phyloP scores from a whole-genome alignment of 2,797 vertebrate species.

The Ambastaia sidthimunki region DNA sequence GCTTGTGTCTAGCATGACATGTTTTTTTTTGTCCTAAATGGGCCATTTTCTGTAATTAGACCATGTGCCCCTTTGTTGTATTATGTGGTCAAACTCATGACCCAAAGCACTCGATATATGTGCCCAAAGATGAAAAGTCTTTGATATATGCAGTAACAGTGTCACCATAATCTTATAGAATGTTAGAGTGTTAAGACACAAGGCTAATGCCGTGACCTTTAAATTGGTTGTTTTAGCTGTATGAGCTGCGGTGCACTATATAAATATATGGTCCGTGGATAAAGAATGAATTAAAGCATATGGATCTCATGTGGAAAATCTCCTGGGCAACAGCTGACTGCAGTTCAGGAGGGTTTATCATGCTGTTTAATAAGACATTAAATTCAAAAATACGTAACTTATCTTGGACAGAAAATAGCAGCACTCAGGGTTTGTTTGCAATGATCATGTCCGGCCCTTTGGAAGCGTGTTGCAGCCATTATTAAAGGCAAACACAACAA shows the following conservation, averaged over 20 bases:
- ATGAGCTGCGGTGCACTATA: slow-evolving; percentile 25
- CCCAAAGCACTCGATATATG: slow-evolving; percentile 32
- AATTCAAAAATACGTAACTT: slow-evolving; percentile 52
- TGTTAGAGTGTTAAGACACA: slow-evolving; percentile 16
- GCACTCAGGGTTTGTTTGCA: slow-evolving; percentile 64
- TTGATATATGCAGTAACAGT: slow-evolving; percentile 29
- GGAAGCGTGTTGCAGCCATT: slow-evolving; percentile 73
- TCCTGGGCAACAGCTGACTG: slow-evolving; percentile 5
- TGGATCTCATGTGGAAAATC: slow-evolving; percentile 34
- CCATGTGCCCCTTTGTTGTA: slow-evolving; percentile 53
- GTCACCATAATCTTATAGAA: slow-evolving; percentile 11
- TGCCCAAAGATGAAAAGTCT: slow-evolving; percentile 19
- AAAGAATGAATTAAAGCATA: slow-evolving; percentile 49
- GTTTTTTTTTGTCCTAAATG: slow-evolving; percentile 58
- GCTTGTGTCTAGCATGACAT: slow-evolving; percentile 41
- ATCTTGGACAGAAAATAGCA: slow-evolving; percentile 51
- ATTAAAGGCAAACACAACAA: slow-evolving; percentile 46
- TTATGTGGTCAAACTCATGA: slow-evolving; percentile 47
- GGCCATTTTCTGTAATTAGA: slow-evolving; percentile 59
- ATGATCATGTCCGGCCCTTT: slow-evolving; percentile 68
- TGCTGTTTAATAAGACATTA: slow-evolving; percentile 61
- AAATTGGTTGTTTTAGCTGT: background rate
- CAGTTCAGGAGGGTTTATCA: slow-evolving; percentile 46
- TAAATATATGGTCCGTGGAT: slow-evolving; percentile 44
- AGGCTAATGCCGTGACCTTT: slow-evolving; percentile 18